phyloP scores from a whole-genome alignment of 2,797 vertebrate genomes.

The Lagodon rhomboides region DNA sequence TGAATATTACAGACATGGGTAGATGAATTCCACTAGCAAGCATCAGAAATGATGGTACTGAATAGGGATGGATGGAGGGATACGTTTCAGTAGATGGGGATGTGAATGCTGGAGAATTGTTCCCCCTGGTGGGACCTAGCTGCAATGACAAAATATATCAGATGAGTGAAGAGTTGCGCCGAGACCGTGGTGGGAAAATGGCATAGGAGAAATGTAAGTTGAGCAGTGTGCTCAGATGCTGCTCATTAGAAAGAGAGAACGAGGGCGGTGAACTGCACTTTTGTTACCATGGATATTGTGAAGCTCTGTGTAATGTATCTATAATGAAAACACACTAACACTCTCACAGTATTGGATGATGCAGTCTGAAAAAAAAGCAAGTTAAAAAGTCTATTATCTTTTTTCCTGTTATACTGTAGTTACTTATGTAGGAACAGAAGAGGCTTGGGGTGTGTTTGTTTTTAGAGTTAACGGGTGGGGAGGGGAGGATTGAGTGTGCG shows the following conservation, averaged over 20 bases:
- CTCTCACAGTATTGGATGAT: slow-evolving; percentile 83
- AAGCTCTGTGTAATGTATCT: slow-evolving; percentile 84
- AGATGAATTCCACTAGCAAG: slow-evolving; percentile 64
- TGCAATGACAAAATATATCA: slow-evolving; percentile 69
- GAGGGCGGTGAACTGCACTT: slow-evolving; percentile 86
- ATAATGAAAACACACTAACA: slow-evolving; percentile 85
- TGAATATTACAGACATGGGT: slow-evolving; percentile 72
- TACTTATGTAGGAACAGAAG: slow-evolving; percentile 79
- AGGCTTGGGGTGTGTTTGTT: slow-evolving; percentile 67
- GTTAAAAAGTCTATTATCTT: slow-evolving; percentile 78
- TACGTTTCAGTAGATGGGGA: slow-evolving; percentile 53
- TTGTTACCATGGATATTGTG: slow-evolving; percentile 86
- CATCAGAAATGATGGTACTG: slow-evolving; percentile 78
- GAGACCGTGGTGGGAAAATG: slow-evolving; percentile 21
- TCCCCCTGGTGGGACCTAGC: slow-evolving; percentile 73
- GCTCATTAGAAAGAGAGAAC: slow-evolving; percentile 74
- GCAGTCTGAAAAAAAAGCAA: slow-evolving; percentile 79
- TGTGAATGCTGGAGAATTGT: slow-evolving; percentile 70
- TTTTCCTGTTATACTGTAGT: slow-evolving; percentile 82
- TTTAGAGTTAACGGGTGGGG: slow-evolving; percentile 50
- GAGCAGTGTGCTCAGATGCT: slow-evolving; percentile 80
- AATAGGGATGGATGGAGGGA: slow-evolving; percentile 35
- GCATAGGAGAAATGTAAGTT: slow-evolving; percentile 66
- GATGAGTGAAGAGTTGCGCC: slow-evolving; percentile 55
- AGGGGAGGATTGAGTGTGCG: slow-evolving; percentile 59